A percentile compares a stretch with the other conserved stretches of the same genome.
phyloP scores from a whole-genome alignment of 2,888 invertebrate species.

The Homarus gammarus region DNA sequence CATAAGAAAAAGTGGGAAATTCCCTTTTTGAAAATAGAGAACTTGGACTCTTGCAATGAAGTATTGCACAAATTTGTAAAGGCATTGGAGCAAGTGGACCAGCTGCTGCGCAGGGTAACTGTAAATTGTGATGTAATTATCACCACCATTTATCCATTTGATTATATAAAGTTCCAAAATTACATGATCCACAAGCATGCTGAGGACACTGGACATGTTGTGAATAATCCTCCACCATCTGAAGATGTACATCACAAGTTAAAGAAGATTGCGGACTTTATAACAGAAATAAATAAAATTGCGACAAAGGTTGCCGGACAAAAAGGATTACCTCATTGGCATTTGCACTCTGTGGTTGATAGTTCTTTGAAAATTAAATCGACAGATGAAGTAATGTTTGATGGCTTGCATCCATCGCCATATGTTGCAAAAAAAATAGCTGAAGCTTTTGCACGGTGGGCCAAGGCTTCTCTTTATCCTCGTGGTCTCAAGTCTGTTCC shows the following conservation, averaged over 20 bases:
- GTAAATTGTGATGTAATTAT: neutral
- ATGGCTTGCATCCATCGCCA: neutral
- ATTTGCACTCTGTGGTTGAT: neutral
- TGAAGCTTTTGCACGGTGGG: neutral
- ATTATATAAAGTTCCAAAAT: neutral
- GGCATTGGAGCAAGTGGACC: neutral
- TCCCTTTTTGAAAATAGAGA: neutral
- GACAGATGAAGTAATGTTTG: neutral
- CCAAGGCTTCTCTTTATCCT: neutral
- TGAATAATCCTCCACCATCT: neutral
- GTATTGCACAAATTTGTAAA: neutral
- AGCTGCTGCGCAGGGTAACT: neutral
- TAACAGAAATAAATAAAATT: neutral
- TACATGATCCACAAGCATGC: neutral
- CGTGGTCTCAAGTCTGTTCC: neutral
- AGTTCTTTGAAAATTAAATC: neutral
- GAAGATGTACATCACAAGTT: neutral
- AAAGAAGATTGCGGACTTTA: neutral
- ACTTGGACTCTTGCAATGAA: neutral
- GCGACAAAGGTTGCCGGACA: neutral
- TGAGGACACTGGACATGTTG: neutral
- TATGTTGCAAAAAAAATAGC: neutral
- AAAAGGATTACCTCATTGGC: neutral
- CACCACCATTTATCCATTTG: constrained; percentile 9
- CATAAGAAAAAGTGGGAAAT: neutral